Evolutionary conservation across 2,888 invertebrate genomes (phyloP).

Genomic region (Adelphocoris suturalis): DNA sequence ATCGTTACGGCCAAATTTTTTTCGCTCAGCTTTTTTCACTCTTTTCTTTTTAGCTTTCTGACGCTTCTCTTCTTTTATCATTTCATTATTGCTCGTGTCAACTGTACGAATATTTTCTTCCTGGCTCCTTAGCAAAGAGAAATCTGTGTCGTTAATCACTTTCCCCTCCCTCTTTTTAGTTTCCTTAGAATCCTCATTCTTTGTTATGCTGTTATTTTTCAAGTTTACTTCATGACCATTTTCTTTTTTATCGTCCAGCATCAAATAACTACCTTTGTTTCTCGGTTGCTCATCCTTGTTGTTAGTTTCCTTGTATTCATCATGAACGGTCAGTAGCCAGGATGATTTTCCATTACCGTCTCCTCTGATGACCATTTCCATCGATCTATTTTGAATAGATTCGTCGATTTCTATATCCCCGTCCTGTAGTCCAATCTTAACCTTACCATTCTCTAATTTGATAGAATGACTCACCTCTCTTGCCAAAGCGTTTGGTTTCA

Average conservation of each 20-base stretch:
- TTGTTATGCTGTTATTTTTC: neutral
- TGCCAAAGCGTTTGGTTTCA: neutral
- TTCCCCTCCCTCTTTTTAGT: neutral
- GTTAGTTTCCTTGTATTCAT: neutral
- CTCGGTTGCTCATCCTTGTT: no score
- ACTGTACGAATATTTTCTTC: no score
- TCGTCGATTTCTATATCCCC: neutral
- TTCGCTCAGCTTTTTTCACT: no score
- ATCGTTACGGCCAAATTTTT: no score
- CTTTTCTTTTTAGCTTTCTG: no score
- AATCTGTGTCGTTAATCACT: neutral
- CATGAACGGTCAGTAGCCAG: neutral
- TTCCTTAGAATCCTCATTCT: neutral
- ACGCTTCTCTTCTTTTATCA: neutral
- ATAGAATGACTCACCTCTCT: neutral
- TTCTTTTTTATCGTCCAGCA: neutral
- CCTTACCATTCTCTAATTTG: constrained; percentile 10
- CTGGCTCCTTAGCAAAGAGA: no score
- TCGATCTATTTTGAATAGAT: neutral
- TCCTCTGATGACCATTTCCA: constrained; percentile 10
- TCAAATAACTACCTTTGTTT: neutral
- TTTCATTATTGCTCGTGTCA: neutral
- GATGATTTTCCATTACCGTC: neutral
- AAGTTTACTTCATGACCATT: neutral
- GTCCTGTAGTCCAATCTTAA: constrained; percentile 9